These are phyloP conservation scores for Lasioglossum pauxillum DNA, from an alignment of 2,888 invertebrate genomes.

Conservation along the genomic window DNA sequence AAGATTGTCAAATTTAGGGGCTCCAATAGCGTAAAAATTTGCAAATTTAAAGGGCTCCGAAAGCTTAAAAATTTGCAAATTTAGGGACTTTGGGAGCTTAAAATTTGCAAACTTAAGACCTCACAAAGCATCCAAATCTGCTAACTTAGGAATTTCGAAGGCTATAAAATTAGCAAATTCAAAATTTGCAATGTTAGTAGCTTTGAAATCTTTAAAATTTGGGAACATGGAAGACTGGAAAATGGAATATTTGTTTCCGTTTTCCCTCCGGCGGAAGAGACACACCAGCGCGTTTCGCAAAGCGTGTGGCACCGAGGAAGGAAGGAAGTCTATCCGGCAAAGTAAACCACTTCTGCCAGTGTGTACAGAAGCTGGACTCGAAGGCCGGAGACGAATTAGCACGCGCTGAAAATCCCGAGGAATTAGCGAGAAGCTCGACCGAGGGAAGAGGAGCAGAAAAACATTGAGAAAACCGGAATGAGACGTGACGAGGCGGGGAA, in stretches of 20 bases:
- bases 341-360: constrained; percentile 61
- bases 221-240: too few relatives aligned
- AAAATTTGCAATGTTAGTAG: neutral
- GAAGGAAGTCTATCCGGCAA: constrained; percentile 53
- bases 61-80: too few relatives aligned
- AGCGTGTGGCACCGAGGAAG: constrained; percentile 44
- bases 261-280: neutral
- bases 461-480: constrained; percentile 50
- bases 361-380: constrained; percentile 52
- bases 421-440: constrained; percentile 30
- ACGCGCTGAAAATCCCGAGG: constrained; percentile 42
- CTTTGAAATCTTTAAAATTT: neutral
- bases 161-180: too few relatives aligned
- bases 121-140: too few relatives aligned
- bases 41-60: too few relatives aligned
- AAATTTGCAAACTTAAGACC: too few relatives aligned
- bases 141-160: rapidly evolving
- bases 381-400: constrained; percentile 54
- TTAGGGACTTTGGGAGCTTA: neutral
- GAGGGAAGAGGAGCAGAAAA: constrained; percentile 27
- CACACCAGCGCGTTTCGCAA: constrained; percentile 23
- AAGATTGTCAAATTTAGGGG: too few relatives aligned
- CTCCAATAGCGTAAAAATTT: too few relatives aligned
- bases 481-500: constrained; percentile 44
- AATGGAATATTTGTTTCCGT: constrained; percentile 14